Conservation (phyloP, 2,797 vertebrate species). For the Echeneis naucrates region DNA sequence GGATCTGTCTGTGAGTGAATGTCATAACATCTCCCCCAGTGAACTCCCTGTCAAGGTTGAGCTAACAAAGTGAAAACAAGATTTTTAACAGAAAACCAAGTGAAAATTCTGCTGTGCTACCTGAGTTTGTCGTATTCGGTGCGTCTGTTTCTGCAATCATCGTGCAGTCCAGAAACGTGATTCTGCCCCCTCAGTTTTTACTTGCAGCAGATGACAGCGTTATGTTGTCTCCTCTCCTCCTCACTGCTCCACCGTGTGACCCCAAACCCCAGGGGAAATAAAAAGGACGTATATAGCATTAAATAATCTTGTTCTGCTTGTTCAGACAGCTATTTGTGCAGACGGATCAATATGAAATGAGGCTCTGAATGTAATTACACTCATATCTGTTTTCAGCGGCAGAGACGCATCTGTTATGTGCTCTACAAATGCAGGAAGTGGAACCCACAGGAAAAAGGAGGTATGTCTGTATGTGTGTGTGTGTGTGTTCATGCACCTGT, state of each 20-base stretch:
- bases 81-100: conserved; percentile 1
- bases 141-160: conserved; percentile 40
- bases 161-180: not conserved
- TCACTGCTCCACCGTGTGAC: not conserved
- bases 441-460: conserved; percentile 58
- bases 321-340: conserved; percentile 35
- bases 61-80: not conserved
- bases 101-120: conserved; percentile 32
- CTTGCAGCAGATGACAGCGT: not conserved
- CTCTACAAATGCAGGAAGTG: conserved; percentile 57
- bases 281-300: conserved; percentile 25
- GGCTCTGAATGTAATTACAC: conserved; percentile 33
- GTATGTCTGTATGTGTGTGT: not conserved
- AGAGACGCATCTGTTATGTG: conserved; percentile 30
- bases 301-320: conserved; percentile 33
- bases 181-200: conserved; percentile 4
- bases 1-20: not conserved
- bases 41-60: not conserved
- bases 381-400: conserved; percentile 27
- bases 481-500: not conserved
- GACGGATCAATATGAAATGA: conserved; percentile 36
- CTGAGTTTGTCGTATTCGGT: conserved; percentile 36
- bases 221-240: conserved; percentile 12
- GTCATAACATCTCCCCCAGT: not conserved
- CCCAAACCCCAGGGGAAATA: conserved; percentile 18